Evolutionary conservation across 2,888 invertebrate species (phyloP).

Genomic region (Mayetiola destructor): DNA sequence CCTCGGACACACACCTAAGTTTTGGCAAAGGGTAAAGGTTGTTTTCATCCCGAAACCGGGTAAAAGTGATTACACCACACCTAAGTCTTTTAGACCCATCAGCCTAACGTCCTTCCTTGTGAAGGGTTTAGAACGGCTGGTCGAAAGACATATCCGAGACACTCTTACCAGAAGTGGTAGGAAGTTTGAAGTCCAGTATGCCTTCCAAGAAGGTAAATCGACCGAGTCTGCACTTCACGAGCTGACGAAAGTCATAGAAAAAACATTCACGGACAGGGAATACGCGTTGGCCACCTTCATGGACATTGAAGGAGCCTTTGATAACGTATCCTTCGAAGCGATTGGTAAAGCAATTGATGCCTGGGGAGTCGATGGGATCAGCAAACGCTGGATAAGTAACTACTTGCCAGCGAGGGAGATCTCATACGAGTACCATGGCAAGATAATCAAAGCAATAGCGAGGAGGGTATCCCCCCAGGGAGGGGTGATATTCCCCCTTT

Average conservation of each 20-base stretch:
- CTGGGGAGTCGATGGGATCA: neutral
- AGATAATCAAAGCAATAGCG: neutral
- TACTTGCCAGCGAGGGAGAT: neutral
- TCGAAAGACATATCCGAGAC: slow-evolving; percentile 19
- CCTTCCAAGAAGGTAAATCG: neutral
- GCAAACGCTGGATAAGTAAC: neutral
- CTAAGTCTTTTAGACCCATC: slow-evolving; percentile 14
- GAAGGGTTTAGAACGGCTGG: slow-evolving; percentile 20
- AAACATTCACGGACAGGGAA: slow-evolving; percentile 15
- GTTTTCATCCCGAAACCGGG: slow-evolving; percentile 16
- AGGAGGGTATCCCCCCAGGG: neutral
- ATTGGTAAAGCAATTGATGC: slow-evolving; percentile 14
- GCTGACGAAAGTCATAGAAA: neutral
- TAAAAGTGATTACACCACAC: neutral
- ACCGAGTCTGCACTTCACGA: slow-evolving; percentile 7
- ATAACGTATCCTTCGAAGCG: slow-evolving; percentile 18
- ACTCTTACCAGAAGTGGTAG: too few relatives aligned
- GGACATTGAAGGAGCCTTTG: slow-evolving; percentile 23
- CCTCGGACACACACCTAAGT: neutral
- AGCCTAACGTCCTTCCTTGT: slow-evolving; percentile 18
- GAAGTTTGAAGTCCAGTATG: too few relatives aligned
- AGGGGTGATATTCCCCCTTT: neutral
- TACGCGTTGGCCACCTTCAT: slow-evolving; percentile 18
- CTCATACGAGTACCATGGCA: neutral
- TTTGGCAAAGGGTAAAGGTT: slow-evolving; percentile 10